Conservation (phyloP, 2,888 invertebrate species). For the Tupiocoris notatus region DNA sequence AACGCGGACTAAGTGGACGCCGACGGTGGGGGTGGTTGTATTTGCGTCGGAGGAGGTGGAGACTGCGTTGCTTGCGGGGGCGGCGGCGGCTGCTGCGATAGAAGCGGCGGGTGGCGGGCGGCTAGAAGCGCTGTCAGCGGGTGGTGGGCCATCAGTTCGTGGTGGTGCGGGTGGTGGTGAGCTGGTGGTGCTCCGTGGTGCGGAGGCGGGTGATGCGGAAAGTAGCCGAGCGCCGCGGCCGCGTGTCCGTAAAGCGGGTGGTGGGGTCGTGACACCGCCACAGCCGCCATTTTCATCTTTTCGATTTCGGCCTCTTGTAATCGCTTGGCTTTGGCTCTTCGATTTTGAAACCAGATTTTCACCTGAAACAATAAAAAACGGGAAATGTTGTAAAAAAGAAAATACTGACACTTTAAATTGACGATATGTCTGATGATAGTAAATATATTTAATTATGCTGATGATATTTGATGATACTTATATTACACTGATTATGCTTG, state of each 20-base stretch:
- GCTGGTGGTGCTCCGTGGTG: conserved; percentile 18
- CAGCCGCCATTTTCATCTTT: conserved; percentile 74
- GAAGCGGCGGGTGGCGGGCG: conserved; percentile 58
- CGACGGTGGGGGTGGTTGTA: conserved; percentile 29
- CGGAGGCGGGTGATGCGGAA: conserved; percentile 55
- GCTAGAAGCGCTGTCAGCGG: conserved; percentile 62
- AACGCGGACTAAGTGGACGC: conserved; percentile 39
- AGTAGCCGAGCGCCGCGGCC: conserved; percentile 51
- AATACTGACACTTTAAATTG: too few species aligned
- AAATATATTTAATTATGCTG: too few species aligned
- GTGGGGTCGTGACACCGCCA: conserved; percentile 60
- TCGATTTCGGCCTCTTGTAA: conserved; percentile 94
- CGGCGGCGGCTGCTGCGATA: conserved; percentile 46
- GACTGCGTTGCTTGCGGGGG: conserved; percentile 32
- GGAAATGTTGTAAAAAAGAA: too few species aligned
- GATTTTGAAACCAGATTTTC: conserved; percentile 92
- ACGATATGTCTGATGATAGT: too few species aligned
- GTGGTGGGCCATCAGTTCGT: conserved; percentile 57
- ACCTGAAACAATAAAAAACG: conserved; percentile 60
- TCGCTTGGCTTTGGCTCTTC: conserved; percentile 92
- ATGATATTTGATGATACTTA: too few species aligned
- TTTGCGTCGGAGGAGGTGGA: conserved; percentile 18
- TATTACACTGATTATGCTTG: too few species aligned
- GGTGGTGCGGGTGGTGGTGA: conserved; percentile 43
- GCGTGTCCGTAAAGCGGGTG: conserved; percentile 53